These are phyloP conservation scores for Urocolius indicus DNA, from an alignment of 2,113 vertebrate genomes.

Conservation along the genomic window DNA sequence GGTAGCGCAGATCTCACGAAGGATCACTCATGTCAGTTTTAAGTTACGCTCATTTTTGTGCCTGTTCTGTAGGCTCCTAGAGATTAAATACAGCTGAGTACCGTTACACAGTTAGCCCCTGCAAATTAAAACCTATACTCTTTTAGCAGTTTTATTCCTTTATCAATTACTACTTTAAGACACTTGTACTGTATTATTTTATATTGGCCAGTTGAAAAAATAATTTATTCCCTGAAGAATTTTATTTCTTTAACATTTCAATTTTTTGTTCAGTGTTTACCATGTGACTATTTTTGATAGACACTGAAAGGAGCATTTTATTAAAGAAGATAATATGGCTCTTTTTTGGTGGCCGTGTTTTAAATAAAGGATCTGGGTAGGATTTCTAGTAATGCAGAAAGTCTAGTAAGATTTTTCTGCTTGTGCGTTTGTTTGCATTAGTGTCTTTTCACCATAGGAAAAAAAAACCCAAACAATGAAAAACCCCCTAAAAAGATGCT, in stretches of 20 bases:
- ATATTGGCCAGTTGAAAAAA: constrained; percentile 69
- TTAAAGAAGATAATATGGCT: not conserved
- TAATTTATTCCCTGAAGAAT: constrained; percentile 48
- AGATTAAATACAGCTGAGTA: constrained; percentile 55
- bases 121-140: constrained; percentile 49
- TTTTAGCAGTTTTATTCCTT: constrained; percentile 69
- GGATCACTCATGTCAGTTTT: not conserved
- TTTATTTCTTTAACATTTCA: constrained; percentile 62
- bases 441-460: not conserved
- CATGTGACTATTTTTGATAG: constrained; percentile 21
- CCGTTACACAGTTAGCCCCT: constrained; percentile 54
- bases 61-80: not conserved
- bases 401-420: not conserved
- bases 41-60: constrained; percentile 41
- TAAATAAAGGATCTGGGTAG: not conserved
- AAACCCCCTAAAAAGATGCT: not conserved
- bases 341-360: not conserved
- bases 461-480: not conserved
- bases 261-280: constrained; percentile 46
- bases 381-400: not conserved
- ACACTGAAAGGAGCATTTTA: constrained; percentile 11
- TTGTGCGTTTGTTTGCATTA: not conserved
- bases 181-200: constrained; percentile 59
- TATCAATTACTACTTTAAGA: constrained; percentile 66
- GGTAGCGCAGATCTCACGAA: constrained; percentile 33